These are phyloP conservation scores for Paguma larvata DNA, from an alignment of 2,797 vertebrate species.

Conservation along the genomic window DNA sequence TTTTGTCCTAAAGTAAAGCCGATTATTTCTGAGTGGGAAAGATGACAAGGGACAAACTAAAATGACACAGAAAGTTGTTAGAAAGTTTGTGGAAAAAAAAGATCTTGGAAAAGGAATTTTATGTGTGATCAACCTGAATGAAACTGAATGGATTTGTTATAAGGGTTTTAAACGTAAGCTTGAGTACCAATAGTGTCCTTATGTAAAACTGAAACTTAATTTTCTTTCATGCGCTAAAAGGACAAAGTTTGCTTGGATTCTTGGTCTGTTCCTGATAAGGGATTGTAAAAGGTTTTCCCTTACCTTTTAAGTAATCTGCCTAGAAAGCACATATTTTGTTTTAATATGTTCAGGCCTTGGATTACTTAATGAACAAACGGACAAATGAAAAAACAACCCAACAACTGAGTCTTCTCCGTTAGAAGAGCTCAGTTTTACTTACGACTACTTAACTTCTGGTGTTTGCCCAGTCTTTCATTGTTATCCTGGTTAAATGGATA, in stretches of 20 bases:
- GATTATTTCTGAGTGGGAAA: not conserved
- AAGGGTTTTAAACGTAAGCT: not conserved
- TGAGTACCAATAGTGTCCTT: not conserved
- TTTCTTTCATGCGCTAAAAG: not conserved
- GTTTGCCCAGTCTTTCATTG: not conserved
- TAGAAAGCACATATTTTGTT: not conserved
- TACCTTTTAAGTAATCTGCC: not conserved
- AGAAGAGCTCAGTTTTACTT: not conserved
- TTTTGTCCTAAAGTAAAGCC: not conserved
- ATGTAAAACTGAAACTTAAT: not conserved
- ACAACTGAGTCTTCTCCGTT: not conserved
- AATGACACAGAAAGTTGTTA: not conserved
- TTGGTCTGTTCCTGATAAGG: not conserved
- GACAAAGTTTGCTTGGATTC: not conserved
- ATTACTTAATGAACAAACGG: not conserved
- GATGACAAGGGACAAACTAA: not conserved
- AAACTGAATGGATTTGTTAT: not conserved
- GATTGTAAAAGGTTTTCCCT: not conserved
- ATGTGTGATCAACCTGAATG: not conserved
- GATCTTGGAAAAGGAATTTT: not conserved
- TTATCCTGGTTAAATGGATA: not conserved
- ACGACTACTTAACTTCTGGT: not conserved
- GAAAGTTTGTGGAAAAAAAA: not conserved
- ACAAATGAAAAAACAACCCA: not conserved
- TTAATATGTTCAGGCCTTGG: not conserved